Base-by-base conservation (phyloP, 2,113 vertebrate species). In the Rynchops niger region DNA sequence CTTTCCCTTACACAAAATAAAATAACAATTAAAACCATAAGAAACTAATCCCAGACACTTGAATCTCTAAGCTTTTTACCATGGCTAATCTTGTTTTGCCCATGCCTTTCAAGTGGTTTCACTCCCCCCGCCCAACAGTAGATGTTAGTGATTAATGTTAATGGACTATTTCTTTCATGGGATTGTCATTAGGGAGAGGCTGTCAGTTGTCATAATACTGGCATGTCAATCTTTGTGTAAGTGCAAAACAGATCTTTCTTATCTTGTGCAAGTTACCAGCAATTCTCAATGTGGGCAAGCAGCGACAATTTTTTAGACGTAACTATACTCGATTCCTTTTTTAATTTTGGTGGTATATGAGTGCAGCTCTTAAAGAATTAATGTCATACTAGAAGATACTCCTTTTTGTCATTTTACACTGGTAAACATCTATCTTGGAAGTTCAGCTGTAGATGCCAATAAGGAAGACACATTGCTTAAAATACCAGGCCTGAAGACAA, bases 21-120 rank as follows among this genome's bases (percentile, higher is more conserved):
- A 95, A 56, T 49, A 56, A 52, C 43, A 74, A 88, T 80, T 79
- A 36, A 85, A 88, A 49, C 0, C 56, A 73, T 21, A 29, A 65
- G n/a, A 66, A 63, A 23, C 47, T 93, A 93, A 95, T 95, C 65
- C 40, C 52, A 91, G 81, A 65, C 70, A 45, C 73, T 95, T 53
- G 61, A 93, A 87, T 87, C 93, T 82, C 78, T 97, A 97, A 97
- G 91, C 95, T 95, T 97, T 97, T 95, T 95, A 96, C 78, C 30
- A 20, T 66, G 74, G 73, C 59, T 97, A 95, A 97, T 97, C 93
- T 82, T 91, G 70, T 96, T 96, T 94, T 85, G 66, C 59, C 95
- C 88, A 42, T 94, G 91, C 62, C 45, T 85, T 82, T 82, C 49
- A 80, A 89, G 45, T 79, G 70, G 66, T 87, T 95, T 80, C 83